phyloP scores from a whole-genome alignment of 1,140 invertebrate genomes.

The Scaptomyza graminum region DNA sequence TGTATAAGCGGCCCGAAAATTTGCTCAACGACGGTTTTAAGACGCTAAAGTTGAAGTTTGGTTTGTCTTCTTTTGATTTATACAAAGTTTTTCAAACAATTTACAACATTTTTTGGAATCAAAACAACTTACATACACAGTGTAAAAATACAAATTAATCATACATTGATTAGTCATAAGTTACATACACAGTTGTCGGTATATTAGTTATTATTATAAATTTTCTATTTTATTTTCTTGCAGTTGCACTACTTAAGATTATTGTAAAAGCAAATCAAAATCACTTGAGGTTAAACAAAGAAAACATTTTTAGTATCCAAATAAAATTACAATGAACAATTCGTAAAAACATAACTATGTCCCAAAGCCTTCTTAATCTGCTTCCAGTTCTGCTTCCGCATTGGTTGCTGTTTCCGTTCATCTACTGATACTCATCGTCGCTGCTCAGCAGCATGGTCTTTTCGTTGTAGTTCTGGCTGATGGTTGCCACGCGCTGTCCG shows the following conservation, averaged over 20 bases:
- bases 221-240: slow-evolving; percentile 49
- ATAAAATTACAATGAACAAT: slow-evolving; percentile 48
- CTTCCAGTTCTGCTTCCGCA: slow-evolving; percentile 85
- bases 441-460: slow-evolving; percentile 98
- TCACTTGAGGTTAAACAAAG: slow-evolving; percentile 32
- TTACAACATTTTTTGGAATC: slow-evolving; percentile 46
- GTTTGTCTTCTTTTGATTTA: slow-evolving; percentile 65
- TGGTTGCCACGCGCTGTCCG: slow-evolving; percentile 89
- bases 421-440: slow-evolving; percentile 97
- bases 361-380: slow-evolving; percentile 83
- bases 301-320: slow-evolving; percentile 24
- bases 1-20: slow-evolving; percentile 76
- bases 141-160: slow-evolving; percentile 54
- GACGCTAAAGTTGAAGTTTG: slow-evolving; percentile 70
- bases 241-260: slow-evolving; percentile 68
- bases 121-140: slow-evolving; percentile 50
- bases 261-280: slow-evolving; percentile 73
- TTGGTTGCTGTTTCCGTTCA: background rate
- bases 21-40: slow-evolving; percentile 66
- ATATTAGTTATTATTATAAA: slow-evolving; percentile 34
- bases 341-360: slow-evolving; percentile 37
- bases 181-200: slow-evolving; percentile 29
- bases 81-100: slow-evolving; percentile 59
- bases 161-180: slow-evolving; percentile 9
- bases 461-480: slow-evolving; percentile 95